Base-by-base conservation (phyloP, 2,113 vertebrate species). In the Macquaria ambigua region DNA sequence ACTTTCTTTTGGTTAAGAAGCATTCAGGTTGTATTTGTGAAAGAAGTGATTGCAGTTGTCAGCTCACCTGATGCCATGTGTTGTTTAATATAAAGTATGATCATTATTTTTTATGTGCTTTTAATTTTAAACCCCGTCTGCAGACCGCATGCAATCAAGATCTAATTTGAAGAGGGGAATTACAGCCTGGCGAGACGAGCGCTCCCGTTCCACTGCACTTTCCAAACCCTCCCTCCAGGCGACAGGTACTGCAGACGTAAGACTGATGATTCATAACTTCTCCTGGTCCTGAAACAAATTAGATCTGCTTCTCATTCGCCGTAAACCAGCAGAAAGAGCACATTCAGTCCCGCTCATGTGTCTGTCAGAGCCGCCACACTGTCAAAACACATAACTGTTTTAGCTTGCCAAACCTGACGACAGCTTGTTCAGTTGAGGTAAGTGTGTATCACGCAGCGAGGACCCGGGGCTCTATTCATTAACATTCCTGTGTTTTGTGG, bases 401-500 rank as follows among this genome's bases (percentile, higher is more conserved):
- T 5, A 8, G 21, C 28, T 31, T 69, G 61, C 21, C 53, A 12
- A 11, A 0, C 61, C 10, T 8, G 31, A 41, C 31, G 3, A 4
- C 62, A 6, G 21, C 64, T 1, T 58, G 73, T 67, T 81, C 63
- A 31, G 46, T 14, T 18, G 9, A 43, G 41, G n/a, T 48, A 15
- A 43, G 74, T 6, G 31, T 31, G 50, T 48, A 43, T 58, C 50
- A n/a, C 8, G 50, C 25, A 9, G 61, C 28, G 0, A 0, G 48
- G 31, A 70, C 77, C 76, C 14, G 0, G 25, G 52, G 81, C 64
- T 6, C 37, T 1, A 0, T 10, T 80, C 83, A 83, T 86, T 85
- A 86, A 89, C 92, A 93, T 93, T 91, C 90, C 90, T 91, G 90
- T 64, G 80, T 75, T 70, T 41, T 72, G 79, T 20, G 73, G 64